These are phyloP conservation scores for Pollimyrus isidori DNA, from an alignment of 2,113 vertebrate species.

Conservation along the genomic window DNA sequence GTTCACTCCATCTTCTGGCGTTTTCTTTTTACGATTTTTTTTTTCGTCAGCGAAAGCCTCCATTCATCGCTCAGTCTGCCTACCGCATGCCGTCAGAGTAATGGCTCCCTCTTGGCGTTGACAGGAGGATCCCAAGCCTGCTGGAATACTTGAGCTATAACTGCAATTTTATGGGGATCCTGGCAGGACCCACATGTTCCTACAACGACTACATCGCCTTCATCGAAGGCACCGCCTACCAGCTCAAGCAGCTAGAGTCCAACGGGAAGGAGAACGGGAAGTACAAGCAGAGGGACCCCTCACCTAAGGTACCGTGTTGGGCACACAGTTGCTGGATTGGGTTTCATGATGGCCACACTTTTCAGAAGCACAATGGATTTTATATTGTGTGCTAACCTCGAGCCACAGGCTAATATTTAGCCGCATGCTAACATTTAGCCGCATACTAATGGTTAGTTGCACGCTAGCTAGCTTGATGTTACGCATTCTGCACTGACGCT, in stretches of 20 bases:
- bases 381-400: not conserved
- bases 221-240: constrained; percentile 83
- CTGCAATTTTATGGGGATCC: constrained; percentile 98
- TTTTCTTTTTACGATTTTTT: not conserved
- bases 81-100: not conserved
- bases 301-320: constrained; percentile 67
- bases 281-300: constrained; percentile 73
- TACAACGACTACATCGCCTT: constrained; percentile 96
- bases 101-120: constrained; percentile 30
- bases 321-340: not conserved
- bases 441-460: not conserved
- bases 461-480: not conserved
- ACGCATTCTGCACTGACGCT: not conserved
- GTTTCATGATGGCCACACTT: not conserved
- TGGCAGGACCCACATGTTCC: constrained; percentile 91
- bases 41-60: not conserved
- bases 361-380: not conserved
- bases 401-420: not conserved
- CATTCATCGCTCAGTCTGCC: not conserved
- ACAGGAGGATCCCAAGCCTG: constrained; percentile 89
- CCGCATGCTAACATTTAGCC: not conserved
- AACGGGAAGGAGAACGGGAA: constrained; percentile 77
- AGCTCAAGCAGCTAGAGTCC: constrained; percentile 63
- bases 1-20: not conserved
- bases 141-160: constrained; percentile 96